A percentile compares a stretch with the other conserved stretches of the same genome.
These are phyloP conservation scores for Pristionchus pacificus DNA, from an alignment of 1,140 invertebrate species.

Conservation along the genomic window DNA sequence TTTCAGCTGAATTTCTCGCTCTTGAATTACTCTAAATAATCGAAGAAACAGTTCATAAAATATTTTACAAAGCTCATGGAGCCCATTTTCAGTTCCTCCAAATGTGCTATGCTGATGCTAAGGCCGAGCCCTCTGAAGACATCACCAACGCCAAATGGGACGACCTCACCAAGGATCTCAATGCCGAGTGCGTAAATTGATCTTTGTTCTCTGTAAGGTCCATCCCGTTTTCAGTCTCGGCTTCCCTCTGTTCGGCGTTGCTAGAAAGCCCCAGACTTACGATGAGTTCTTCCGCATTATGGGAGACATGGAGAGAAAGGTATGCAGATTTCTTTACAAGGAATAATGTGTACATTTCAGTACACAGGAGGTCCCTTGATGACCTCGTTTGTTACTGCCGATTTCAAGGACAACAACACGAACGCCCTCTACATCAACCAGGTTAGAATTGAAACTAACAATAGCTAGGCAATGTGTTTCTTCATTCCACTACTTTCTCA, in stretches of 20 bases:
- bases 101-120: no score
- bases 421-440: constrained; percentile 44
- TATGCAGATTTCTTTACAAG: constrained; percentile 7
- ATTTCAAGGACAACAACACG: constrained; percentile 29
- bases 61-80: no score
- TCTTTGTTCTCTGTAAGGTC: background rate
- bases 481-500: no score
- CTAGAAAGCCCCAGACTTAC: background rate
- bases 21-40: no score
- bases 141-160: no score
- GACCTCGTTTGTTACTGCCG: constrained; percentile 31
- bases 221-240: background rate
- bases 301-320: constrained; percentile 12
- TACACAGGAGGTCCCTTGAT: constrained; percentile 36
- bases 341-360: background rate
- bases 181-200: background rate
- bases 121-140: no score
- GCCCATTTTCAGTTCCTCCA: no score
- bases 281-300: constrained; percentile 22
- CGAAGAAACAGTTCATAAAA: no score
- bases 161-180: background rate
- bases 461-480: background rate
- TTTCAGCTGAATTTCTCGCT: no score
- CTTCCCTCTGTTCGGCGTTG: background rate
- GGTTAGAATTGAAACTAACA: constrained; percentile 8